Base-by-base conservation (phyloP, 2,113 vertebrate species). In the Macquaria ambigua region DNA sequence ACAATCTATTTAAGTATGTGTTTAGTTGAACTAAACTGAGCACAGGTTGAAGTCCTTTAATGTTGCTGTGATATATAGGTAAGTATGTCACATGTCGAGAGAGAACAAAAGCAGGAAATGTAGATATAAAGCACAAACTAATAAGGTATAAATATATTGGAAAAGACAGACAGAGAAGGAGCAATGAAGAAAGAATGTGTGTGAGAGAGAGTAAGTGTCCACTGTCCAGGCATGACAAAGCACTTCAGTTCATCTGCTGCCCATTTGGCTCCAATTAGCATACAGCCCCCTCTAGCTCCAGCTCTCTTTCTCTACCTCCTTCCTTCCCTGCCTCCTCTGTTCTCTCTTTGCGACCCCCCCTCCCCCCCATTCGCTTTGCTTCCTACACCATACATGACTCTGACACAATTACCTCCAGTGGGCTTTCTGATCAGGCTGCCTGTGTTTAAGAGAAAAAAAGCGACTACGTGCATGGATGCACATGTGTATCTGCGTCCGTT, bases 201-300 rank as follows among this genome's bases (percentile, higher is more conserved):
- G 66, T 69, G 52, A 41, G 87, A 56, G 88, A 79, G 80, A 86
- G 55, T 58, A 76, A 72, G 59, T 28, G 72, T 91, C 58, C 66
- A n/a, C 23, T 28, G 72, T 91, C 58, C 70, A n/a, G 25, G 63
- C 73, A 86, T 6, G 67, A 73, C 77, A 82, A 88, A 91, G 77
- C 81, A 85, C 86, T 89, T 87, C 73, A 77, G 74, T 89, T 92
- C 88, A 92, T 94, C 87, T 93, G 90, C 82, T 86, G 90, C 77
- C 84, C 90, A 94, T 93, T 93, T 94, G 93, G 92, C 87, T 91
- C 83, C 88, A 92, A 93, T 94, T 93, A 94, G 75, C 81, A 84
- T 79, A 70, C 74, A 89, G 79, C 85, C 84, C 90, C 92, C 91
- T 89, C 89, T 25, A 75, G 83, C 80, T 88, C 83, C 71, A 83